phyloP scores from a whole-genome alignment of 2,888 invertebrate species.

The Chironomus tentans region DNA sequence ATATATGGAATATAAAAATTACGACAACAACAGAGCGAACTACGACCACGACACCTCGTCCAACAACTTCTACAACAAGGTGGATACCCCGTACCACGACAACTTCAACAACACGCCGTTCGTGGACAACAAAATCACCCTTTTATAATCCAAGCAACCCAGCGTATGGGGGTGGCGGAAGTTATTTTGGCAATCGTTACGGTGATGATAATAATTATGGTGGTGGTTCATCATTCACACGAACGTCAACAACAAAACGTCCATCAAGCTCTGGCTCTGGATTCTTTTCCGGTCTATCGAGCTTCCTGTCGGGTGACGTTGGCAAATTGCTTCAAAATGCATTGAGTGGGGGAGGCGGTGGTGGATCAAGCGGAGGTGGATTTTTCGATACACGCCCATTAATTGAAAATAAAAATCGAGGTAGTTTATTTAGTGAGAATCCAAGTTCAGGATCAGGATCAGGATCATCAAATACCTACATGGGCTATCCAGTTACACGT shows the following conservation, averaged over 20 bases:
- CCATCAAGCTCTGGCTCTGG: constrained; percentile 12
- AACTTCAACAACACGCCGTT: constrained; percentile 13
- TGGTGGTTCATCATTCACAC: neutral
- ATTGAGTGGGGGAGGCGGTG: no score
- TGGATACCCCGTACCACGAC: neutral
- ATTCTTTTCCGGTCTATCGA: constrained; percentile 8
- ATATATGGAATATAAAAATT: neutral
- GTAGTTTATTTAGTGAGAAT: constrained; percentile 15
- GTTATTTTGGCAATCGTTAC: constrained; percentile 21
- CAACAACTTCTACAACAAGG: neutral
- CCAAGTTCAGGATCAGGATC: neutral
- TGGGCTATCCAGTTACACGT: constrained; percentile 14
- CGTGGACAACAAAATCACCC: constrained; percentile 14
- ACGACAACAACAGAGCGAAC: neutral
- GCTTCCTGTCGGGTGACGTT: constrained; percentile 2
- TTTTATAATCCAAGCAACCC: constrained; percentile 25
- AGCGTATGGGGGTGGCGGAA: constrained; percentile 13
- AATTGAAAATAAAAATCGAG: constrained; percentile 12
- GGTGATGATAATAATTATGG: constrained; percentile 11
- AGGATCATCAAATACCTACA: neutral
- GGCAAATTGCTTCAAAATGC: neutral
- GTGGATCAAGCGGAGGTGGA: constrained; percentile 17
- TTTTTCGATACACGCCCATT: constrained; percentile 23
- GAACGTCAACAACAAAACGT: constrained; percentile 11
- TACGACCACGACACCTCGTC: neutral